Evolutionary conservation across 2,888 invertebrate genomes (phyloP).

Genomic region (Andrena praecox): DNA sequence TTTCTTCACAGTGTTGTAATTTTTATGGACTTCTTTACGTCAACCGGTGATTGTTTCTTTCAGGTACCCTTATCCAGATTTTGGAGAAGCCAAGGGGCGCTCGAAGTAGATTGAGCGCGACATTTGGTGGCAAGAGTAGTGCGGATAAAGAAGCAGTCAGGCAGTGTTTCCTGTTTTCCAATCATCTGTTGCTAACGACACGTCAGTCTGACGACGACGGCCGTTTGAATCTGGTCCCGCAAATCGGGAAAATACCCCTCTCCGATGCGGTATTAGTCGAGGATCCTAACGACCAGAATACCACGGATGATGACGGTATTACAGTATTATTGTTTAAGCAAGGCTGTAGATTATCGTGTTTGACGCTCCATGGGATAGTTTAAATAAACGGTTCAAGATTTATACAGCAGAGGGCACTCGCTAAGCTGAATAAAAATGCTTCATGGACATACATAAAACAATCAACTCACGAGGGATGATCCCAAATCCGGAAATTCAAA

Average conservation of each 20-base stretch:
- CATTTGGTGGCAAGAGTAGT: slow-evolving; percentile 85
- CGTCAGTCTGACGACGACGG: slow-evolving; percentile 91
- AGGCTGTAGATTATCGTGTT: background rate
- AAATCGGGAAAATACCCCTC: slow-evolving; percentile 92
- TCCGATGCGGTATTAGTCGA: slow-evolving; percentile 94
- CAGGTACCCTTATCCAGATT: slow-evolving; percentile 92
- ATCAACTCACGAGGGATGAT: too few species aligned
- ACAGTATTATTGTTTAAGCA: background rate
- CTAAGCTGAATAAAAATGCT: too few species aligned
- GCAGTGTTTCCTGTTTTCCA: slow-evolving; percentile 96
- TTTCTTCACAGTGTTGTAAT: background rate
- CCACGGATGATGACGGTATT: slow-evolving; percentile 89
- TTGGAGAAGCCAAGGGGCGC: slow-evolving; percentile 87
- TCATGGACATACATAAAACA: too few species aligned
- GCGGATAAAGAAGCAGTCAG: slow-evolving; percentile 90
- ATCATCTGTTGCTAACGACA: slow-evolving; percentile 94
- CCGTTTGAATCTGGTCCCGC: slow-evolving; percentile 93
- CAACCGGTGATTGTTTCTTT: slow-evolving; percentile 50
- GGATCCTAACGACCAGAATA: slow-evolving; percentile 90
- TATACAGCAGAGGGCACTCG: too few species aligned
- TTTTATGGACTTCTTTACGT: background rate
- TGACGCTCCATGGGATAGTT: background rate
- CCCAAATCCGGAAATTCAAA: too few species aligned
- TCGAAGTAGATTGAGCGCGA: slow-evolving; percentile 86
- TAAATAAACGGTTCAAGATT: too few species aligned